These are phyloP conservation scores for Chaetophractus vellerosus DNA, from an alignment of 2,797 vertebrate genomes.

Conservation along the genomic window DNA sequence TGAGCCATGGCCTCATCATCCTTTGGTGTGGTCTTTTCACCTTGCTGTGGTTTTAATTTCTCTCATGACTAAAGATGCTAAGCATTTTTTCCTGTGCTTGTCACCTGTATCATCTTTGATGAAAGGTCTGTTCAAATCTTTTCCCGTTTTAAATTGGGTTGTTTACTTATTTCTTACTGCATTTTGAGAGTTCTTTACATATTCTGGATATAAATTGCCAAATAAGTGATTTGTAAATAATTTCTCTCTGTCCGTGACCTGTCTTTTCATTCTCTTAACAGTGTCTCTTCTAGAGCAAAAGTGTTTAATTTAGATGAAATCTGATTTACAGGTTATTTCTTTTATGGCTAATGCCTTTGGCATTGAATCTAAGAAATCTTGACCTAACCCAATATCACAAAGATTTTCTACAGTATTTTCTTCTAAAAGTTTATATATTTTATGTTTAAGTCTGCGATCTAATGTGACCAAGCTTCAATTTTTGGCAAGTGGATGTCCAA, in stretches of 20 bases:
- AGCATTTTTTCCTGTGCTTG: not conserved
- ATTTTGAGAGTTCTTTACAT: not conserved
- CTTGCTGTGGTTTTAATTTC: not conserved
- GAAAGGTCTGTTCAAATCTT: not conserved
- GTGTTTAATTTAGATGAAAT: not conserved
- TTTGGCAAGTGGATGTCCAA: not conserved
- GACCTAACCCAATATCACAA: not conserved
- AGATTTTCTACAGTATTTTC: not conserved
- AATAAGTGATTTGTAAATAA: not conserved
- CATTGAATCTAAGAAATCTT: not conserved
- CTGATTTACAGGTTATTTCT: not conserved
- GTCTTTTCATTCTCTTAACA: not conserved
- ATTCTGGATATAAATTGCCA: not conserved
- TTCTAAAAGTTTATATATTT: not conserved
- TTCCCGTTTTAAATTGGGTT: not conserved
- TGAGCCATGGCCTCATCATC: not conserved
- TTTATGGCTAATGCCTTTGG: not conserved
- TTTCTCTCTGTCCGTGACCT: not conserved
- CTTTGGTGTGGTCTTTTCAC: not conserved
- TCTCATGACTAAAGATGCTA: not conserved
- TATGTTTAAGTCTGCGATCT: not conserved
- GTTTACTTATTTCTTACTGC: not conserved
- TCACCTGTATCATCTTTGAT: not conserved
- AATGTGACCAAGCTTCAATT: not conserved
- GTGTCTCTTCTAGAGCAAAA: not conserved